Evolutionary conservation across 2,888 invertebrate genomes (phyloP), one percentile per base, ranked within the genome.

Genomic region (Piscicola geometra): DNA sequence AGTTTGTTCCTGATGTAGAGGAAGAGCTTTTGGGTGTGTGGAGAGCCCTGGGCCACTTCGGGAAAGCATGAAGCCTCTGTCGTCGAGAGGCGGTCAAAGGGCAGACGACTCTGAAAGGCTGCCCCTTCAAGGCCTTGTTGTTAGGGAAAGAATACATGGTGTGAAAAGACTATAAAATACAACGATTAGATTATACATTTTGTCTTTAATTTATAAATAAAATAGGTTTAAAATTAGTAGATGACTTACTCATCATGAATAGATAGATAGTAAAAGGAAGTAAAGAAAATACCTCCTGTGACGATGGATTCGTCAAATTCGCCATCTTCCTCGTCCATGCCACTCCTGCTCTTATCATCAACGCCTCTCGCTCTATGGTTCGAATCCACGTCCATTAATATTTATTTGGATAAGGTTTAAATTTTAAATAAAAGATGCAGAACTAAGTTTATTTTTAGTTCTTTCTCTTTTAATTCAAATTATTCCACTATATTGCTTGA

Each of bases 31-130:
- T 92, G 91, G 0, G 92, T 90, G 81, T 91, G 90, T 56, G 92
- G 90, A 0, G 92, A 91, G 21, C 92, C 90, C 78, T 91, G 90
- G 74, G 92, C 90, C 32, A 97, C 90, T 83, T 97, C 97, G 1
- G 93, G 92, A 85, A 98, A 97, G 83, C 93, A 93, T 71, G 93
- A 92, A 0, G 93, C 93, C 88, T 98, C 97, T 50, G 92, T 90
- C 0, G 94, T 92, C 9, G 94, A 94, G 90, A 97, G 90, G 86
- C 95, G 94, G 84, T 94, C 95, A 85, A 92, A 93, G 0, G 96
- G 95, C 83, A 98, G 88, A 60, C 97, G 90, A 80, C 94, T 94
- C 85, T 96, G 85, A 73, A 85, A 84, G 35, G 86, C 85, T 72
- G 86, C 86, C 56, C 95, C 95, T 87, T 96, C 95, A 25, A 80